These are phyloP conservation scores for Pentalonia nigronervosa DNA, from an alignment of 1,140 invertebrate genomes.

Conservation along the genomic window DNA sequence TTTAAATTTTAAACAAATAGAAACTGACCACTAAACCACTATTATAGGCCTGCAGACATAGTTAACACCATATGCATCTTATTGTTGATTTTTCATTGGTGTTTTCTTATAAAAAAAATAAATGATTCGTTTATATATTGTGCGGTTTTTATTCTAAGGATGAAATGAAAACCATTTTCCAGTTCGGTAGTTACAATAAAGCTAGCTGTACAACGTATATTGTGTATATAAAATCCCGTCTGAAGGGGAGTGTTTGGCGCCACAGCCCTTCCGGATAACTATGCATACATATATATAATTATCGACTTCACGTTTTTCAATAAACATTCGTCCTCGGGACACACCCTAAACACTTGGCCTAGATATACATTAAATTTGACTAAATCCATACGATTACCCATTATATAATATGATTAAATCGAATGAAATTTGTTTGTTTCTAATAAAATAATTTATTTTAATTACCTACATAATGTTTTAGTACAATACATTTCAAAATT, in stretches of 20 bases:
- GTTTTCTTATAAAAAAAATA: not conserved
- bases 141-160: slow-evolving; percentile 51
- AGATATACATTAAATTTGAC: not conserved
- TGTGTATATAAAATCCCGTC: not conserved
- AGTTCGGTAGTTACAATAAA: not conserved
- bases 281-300: not conserved
- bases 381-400: not conserved
- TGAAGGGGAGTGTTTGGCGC: slow-evolving; percentile 32
- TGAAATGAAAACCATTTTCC: slow-evolving; percentile 7
- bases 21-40: not conserved
- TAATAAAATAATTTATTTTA: not conserved
- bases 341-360: slow-evolving; percentile 22
- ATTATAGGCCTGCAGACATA: not conserved
- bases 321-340: not conserved
- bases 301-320: slow-evolving; percentile 31
- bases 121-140: not conserved
- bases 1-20: not conserved
- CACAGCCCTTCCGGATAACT: slow-evolving; percentile 46
- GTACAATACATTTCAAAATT: not conserved
- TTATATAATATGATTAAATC: not conserved
- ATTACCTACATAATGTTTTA: not conserved
- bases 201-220: not conserved
- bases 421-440: not conserved
- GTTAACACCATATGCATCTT: not conserved
- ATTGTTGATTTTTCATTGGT: not conserved